Evolutionary conservation across 2,888 invertebrate genomes (phyloP).

Genomic region (Gymnocheta viridis): DNA sequence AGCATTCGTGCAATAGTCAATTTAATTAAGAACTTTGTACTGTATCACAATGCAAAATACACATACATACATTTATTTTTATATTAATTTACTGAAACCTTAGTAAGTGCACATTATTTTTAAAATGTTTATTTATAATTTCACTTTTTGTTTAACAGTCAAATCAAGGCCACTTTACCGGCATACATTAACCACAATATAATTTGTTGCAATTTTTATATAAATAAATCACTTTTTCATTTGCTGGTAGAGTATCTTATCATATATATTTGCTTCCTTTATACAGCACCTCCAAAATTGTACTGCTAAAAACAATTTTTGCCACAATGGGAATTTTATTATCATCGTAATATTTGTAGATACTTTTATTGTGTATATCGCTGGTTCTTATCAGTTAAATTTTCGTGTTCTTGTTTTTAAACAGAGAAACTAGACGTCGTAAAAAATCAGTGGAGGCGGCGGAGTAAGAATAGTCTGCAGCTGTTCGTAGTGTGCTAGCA

Average conservation of each 20-base stretch:
- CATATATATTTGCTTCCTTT: constrained; percentile 26
- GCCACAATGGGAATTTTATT: constrained; percentile 32
- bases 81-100: constrained; percentile 19
- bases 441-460: no score
- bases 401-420: constrained; percentile 13
- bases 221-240: constrained; percentile 6
- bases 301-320: constrained; percentile 52
- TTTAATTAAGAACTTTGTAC: constrained; percentile 47
- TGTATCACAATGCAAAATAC: background rate
- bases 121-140: background rate
- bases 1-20: constrained; percentile 37
- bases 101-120: constrained; percentile 9
- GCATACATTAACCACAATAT: constrained; percentile 24
- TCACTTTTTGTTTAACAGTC: constrained; percentile 6
- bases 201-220: background rate
- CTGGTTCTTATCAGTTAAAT: constrained; percentile 54
- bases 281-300: constrained; percentile 44
- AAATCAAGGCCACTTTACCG: constrained; percentile 55
- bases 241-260: background rate
- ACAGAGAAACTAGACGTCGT: background rate
- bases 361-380: constrained; percentile 25
- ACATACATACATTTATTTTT: background rate
- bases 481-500: no score
- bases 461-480: no score
- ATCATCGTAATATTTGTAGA: constrained; percentile 43